Base-by-base conservation (phyloP, 1,140 invertebrate species). In the Meloidogyne exigua region DNA sequence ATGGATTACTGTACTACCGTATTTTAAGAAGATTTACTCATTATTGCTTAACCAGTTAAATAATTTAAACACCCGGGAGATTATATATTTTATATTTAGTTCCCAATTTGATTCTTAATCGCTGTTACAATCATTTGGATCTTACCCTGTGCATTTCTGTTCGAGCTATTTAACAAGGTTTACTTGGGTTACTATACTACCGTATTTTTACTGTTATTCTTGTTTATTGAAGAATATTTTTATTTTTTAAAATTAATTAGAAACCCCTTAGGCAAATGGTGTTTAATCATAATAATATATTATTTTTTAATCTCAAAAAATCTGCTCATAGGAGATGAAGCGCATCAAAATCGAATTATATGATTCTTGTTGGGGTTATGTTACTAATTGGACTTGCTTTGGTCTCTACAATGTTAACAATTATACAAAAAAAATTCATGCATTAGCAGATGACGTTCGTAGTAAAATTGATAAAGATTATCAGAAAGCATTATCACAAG, bases 361-460 rank as follows among this genome's bases (percentile, higher is more conserved):
- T 82, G 1, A 81, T 82, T n/a, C 62, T 80, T 10, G 71, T 82
- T 39, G 82, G 75, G 28, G 68, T 82, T 62, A 69, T 83, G 63
- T 65, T 83, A 13, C 44, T 83, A 11, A 77, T 84, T 72, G 82
- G 82, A 26, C 42, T 83, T 13, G 77, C 82, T 5, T 42, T 83
- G 11, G 83, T 83, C 23, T 83, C 82, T 21, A 85, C 82, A 11
- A 72, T 84, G 12, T 42, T 83, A 7, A 83, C 77, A 26, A 80
- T 83, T 73, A 84, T 83, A 69, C 81, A 83, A 68, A 82, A 84
- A 67, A 83, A 77, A 83, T 86, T 36, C 62, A 85, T 62, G 81
- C 83, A 13, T 26, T 85, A 26, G 83, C 81, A 18, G 39, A 75
- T 80, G 78, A 76, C 7, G 81, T 83, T 78, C 79, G 81, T 36